Conservation (phyloP, 2,797 vertebrate genomes). For the Phalanger gymnotis region DNA sequence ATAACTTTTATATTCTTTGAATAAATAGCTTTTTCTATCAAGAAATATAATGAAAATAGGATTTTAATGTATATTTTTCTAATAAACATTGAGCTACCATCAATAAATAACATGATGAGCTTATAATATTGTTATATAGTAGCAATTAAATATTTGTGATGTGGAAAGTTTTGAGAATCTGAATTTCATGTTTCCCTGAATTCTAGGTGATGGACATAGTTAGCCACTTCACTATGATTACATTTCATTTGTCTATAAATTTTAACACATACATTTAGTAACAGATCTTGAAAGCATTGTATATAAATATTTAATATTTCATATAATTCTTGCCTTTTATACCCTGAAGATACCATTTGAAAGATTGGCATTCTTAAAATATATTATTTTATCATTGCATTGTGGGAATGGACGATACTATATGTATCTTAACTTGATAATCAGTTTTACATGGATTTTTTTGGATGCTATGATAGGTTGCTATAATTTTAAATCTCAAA, state of each 20-base stretch:
- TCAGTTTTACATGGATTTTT: neutral
- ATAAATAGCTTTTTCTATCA: constrained; percentile 19
- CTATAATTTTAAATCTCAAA: neutral
- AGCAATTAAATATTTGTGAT: neutral
- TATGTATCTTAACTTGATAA: neutral
- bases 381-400: neutral
- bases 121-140: constrained; percentile 7
- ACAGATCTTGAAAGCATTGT: neutral
- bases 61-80: constrained; percentile 39
- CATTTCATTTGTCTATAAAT: constrained; percentile 17
- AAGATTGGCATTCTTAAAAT: constrained; percentile 9
- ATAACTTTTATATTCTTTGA: constrained; percentile 35
- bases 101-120: neutral
- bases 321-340: constrained; percentile 5
- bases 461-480: neutral
- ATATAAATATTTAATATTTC: constrained; percentile 38
- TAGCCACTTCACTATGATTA: constrained; percentile 12
- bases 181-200: constrained; percentile 45
- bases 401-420: neutral
- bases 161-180: constrained; percentile 1
- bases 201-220: constrained; percentile 20
- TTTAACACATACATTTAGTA: constrained; percentile 35
- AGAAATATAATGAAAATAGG: neutral
- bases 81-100: constrained; percentile 24
- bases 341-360: neutral